These are phyloP conservation scores for Botia kubotai DNA, from an alignment of 2,797 vertebrate species.

Conservation along the genomic window DNA sequence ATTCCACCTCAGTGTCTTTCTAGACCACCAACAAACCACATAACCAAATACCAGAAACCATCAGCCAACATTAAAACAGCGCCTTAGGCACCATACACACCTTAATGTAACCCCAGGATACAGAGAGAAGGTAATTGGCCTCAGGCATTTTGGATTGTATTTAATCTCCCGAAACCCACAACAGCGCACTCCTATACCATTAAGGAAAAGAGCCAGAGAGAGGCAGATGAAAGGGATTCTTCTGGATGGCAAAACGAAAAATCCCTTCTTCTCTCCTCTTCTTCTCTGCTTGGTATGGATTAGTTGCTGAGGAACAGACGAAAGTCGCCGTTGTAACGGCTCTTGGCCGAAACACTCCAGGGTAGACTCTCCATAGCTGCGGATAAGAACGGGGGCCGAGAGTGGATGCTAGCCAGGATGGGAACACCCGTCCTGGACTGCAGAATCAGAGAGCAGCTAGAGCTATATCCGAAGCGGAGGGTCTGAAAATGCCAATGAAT, in stretches of 20 bases:
- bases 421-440: slow-evolving; percentile 59
- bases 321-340: slow-evolving; percentile 26
- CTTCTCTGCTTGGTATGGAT: slow-evolving; percentile 58
- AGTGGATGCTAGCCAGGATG: slow-evolving; percentile 15
- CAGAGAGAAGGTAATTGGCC: slow-evolving; percentile 97
- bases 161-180: slow-evolving; percentile 74
- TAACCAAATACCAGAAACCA: slow-evolving; percentile 25
- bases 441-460: slow-evolving; percentile 65
- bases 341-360: slow-evolving; percentile 27
- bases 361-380: slow-evolving; percentile 71
- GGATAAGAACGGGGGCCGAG: slow-evolving; percentile 51
- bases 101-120: slow-evolving; percentile 99
- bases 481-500: slow-evolving; percentile 76
- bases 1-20: slow-evolving; percentile 39
- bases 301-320: slow-evolving; percentile 65
- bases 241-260: slow-evolving; percentile 58
- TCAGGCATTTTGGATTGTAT: slow-evolving; percentile 97
- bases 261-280: slow-evolving; percentile 66
- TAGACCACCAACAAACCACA: slow-evolving; percentile 55
- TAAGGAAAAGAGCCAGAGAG: slow-evolving; percentile 57
- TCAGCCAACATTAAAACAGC: slow-evolving; percentile 21
- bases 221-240: slow-evolving; percentile 73
- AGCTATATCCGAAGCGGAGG: slow-evolving; percentile 69
- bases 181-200: slow-evolving; percentile 66
- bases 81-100: slow-evolving; percentile 80